Conservation (phyloP, 2,888 invertebrate genomes). For the Drosophila atripex region DNA sequence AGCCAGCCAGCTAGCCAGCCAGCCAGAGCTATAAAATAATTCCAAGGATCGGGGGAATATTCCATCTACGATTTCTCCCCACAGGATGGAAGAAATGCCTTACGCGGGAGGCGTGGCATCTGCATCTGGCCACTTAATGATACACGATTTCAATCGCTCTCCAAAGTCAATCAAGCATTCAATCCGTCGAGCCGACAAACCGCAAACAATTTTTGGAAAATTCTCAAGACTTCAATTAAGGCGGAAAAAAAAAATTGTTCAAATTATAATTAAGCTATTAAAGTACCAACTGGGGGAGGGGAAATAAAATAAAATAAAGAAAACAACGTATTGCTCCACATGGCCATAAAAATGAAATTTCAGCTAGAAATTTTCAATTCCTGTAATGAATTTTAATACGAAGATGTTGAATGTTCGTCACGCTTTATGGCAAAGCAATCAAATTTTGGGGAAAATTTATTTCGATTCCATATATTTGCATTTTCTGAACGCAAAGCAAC, state of each 20-base stretch:
- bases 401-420: conserved; percentile 25
- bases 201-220: conserved; percentile 14
- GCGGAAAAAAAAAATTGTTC: neutral
- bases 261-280: conserved; percentile 25
- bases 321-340: too few relatives aligned
- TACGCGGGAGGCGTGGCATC: conserved; percentile 32
- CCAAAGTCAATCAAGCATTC: conserved; percentile 34
- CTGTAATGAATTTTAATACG: conserved; percentile 24
- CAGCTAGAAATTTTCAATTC: conserved; percentile 7
- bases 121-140: conserved; percentile 49
- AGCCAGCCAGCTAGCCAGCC: conserved; percentile 33
- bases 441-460: conserved; percentile 36
- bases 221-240: conserved; percentile 18
- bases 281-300: neutral
- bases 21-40: conserved; percentile 67
- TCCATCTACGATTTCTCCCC: neutral
- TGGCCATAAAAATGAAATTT: neutral
- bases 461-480: conserved; percentile 12
- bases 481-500: conserved; percentile 19
- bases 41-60: conserved; percentile 44
- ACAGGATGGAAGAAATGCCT: conserved; percentile 51
- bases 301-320: neutral
- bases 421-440: conserved; percentile 33
- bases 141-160: conserved; percentile 38
- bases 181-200: conserved; percentile 22